These are phyloP conservation scores for Sorex maritimensis DNA, from an alignment of 2,797 vertebrate species.

Conservation along the genomic window DNA sequence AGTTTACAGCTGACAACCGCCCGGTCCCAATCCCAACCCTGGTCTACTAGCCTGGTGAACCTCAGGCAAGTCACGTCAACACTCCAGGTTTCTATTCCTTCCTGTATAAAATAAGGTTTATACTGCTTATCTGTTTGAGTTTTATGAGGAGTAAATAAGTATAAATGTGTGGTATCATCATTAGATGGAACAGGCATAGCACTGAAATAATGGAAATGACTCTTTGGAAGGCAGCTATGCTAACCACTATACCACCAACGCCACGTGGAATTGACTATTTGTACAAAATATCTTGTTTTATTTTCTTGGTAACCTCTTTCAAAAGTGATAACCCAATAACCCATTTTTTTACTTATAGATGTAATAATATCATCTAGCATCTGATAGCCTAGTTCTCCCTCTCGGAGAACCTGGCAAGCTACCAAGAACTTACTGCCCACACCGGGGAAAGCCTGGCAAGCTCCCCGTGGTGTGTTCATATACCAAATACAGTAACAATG, in stretches of 20 bases:
- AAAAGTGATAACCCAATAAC: too few species aligned
- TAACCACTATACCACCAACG: too few species aligned
- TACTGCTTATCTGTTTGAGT: too few species aligned
- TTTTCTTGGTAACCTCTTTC: slow-evolving; percentile 54
- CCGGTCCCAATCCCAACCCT: background rate
- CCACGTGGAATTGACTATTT: too few species aligned
- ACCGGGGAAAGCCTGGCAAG: too few species aligned
- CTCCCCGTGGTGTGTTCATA: too few species aligned
- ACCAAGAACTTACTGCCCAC: too few species aligned
- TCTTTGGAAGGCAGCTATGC: background rate
- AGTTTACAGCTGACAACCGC: background rate
- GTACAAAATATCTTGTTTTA: background rate
- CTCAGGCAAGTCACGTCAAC: background rate
- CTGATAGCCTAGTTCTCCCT: too few species aligned
- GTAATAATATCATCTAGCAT: too few species aligned
- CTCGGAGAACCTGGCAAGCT: too few species aligned
- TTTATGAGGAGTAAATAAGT: background rate
- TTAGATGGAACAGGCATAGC: slow-evolving; percentile 1
- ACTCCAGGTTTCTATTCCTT: background rate
- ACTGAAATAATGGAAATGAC: background rate
- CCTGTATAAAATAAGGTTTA: background rate
- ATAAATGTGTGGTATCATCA: slow-evolving; percentile 23
- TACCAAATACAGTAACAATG: too few species aligned
- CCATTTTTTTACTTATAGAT: too few species aligned
- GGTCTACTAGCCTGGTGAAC: background rate